Base-by-base conservation (phyloP, 2,888 invertebrate species). In the Cephus pygmeus region DNA sequence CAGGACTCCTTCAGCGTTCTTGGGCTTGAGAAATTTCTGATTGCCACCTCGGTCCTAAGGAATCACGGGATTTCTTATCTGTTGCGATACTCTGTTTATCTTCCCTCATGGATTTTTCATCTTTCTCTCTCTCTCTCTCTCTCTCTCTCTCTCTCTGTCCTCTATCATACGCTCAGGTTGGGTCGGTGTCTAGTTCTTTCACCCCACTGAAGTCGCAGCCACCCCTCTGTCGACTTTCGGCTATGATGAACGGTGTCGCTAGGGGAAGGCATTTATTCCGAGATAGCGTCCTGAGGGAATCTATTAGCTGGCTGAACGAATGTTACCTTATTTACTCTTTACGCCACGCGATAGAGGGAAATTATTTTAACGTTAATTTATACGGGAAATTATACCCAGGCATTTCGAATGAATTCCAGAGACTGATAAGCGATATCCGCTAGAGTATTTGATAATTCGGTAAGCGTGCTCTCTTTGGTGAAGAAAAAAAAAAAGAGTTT, bases 171-270 rank as follows among this genome's bases (percentile, higher is more conserved):
- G 1, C 71, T 12, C 31, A 71, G 12, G 31, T 56, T 23, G 9
- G 56, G 56, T 15, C 9, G 23, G 23, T 1, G 23, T 23, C 9
- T 9, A 56, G 23, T 56, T 23, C 23, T 9, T 56, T 56, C 23
- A 56, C 56, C 23, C 56, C 23, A 23, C 23, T 23, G 9, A 56
- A 56, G 23, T 56, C 56, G 23, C 56, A 56, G 23, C 56, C 9
- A 56, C 23, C 56, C 73, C 56, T 79, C 76, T 77, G 79, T 75
- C 76, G 73, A 73, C 75, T 75, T 81, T 84, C 80, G 75, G 79
- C 80, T 87, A 89, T 90, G 90, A 90, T 85, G 86, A 87, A 90
- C 88, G 85, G 86, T 87, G 88, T 89, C 88, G 86, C 87, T 87
- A 81, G 83, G 85, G 73, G 82, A 73, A 81, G 82, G 83, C 85